Evolutionary conservation across 2,888 invertebrate genomes (phyloP).

Genomic region (Achlya flavicornis): DNA sequence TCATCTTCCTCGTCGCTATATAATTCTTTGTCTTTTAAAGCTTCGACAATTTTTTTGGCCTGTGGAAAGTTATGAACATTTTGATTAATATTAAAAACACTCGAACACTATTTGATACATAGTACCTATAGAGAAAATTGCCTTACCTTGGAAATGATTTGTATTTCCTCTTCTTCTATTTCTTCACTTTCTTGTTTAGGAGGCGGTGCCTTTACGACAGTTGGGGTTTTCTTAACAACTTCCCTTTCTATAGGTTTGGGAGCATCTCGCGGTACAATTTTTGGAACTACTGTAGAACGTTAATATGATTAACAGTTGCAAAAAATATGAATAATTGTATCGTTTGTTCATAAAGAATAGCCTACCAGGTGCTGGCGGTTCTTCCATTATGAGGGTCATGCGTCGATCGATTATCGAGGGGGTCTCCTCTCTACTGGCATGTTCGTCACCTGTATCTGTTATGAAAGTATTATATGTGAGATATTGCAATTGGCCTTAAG

Average conservation of each 20-base stretch:
- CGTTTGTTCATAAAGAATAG: conserved; percentile 24
- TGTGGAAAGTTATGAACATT: conserved; percentile 44
- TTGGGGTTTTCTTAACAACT: conserved; percentile 36
- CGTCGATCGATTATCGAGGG: conserved; percentile 64
- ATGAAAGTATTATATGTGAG: conserved; percentile 30
- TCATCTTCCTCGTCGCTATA: conserved; percentile 72
- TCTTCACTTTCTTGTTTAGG: conserved; percentile 53
- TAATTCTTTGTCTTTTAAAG: conserved; percentile 58
- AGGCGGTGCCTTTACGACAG: conserved; percentile 44
- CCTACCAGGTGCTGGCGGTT: conserved; percentile 49
- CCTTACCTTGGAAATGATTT: conserved; percentile 41
- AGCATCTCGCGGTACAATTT: conserved; percentile 35
- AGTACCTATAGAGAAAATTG: background rate
- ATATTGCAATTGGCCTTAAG: background rate
- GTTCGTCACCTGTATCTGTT: conserved; percentile 64
- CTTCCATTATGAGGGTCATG: conserved; percentile 72
- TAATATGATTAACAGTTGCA: conserved; percentile 28
- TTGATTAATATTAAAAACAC: conserved; percentile 9
- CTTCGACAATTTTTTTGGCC: conserved; percentile 26
- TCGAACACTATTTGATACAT: background rate
- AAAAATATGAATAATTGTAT: conserved; percentile 23
- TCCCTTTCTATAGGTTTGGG: conserved; percentile 41
- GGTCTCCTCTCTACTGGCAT: conserved; percentile 59
- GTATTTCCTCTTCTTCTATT: conserved; percentile 43
- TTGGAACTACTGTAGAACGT: conserved; percentile 44